phyloP scores from a whole-genome alignment of 92 coral and sea anemone species.

The Heliopora coerulea region DNA sequence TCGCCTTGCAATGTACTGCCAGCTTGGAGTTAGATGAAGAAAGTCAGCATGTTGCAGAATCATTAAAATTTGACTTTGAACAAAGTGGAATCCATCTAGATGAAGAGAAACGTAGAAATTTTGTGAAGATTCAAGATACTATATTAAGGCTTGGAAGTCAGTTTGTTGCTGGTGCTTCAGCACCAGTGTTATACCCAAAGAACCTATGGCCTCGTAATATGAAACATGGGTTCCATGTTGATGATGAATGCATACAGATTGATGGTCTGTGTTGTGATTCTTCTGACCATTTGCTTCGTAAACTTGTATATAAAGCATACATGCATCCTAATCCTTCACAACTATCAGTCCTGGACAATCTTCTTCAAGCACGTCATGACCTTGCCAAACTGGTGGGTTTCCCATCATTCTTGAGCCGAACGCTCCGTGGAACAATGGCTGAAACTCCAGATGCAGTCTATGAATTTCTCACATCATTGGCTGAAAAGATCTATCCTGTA shows the following conservation, averaged over 20 bases:
- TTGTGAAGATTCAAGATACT: conserved; percentile 88
- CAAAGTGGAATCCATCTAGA: conserved; percentile 93
- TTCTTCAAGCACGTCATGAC: conserved; percentile 68
- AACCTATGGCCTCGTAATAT: conserved; percentile 57
- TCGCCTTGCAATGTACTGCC: conserved; percentile 30
- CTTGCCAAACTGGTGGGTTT: conserved; percentile 79
- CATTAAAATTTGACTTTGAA: conserved; percentile 94
- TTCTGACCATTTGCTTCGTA: conserved; percentile 72
- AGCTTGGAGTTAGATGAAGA: conserved; percentile 68
- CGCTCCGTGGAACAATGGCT: conserved; percentile 91
- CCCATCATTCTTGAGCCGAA: conserved; percentile 77
- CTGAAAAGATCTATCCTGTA: conserved; percentile 73
- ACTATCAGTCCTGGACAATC: conserved; percentile 60
- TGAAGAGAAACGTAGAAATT: conserved; percentile 64
- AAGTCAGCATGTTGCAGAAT: conserved; percentile 76
- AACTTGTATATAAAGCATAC: conserved; percentile 66
- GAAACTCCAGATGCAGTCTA: conserved; percentile 79
- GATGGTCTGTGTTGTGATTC: conserved; percentile 85
- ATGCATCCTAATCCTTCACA: conserved; percentile 73
- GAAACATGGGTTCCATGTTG: conserved; percentile 56
- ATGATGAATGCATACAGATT: conserved; percentile 63
- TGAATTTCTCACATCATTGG: conserved; percentile 64
- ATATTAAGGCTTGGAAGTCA: conserved; percentile 75
- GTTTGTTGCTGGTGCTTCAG: conserved; percentile 69
- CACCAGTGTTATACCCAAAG: conserved; percentile 65